Conservation (phyloP, 2,113 vertebrate species). For the Syngnathoides biaculeatus region DNA sequence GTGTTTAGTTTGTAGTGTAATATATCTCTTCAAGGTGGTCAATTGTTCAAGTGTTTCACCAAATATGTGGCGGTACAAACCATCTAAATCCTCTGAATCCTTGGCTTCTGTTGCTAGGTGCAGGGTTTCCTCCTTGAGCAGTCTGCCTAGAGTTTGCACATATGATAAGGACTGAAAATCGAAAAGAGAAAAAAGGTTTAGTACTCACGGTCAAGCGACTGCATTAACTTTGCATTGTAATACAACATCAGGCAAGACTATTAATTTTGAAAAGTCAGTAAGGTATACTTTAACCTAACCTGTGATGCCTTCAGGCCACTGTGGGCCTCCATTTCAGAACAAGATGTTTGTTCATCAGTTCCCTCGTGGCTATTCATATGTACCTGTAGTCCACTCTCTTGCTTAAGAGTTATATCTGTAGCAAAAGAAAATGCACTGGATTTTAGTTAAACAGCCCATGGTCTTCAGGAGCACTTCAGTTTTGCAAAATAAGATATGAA, state of each 20-base stretch:
- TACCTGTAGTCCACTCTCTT: conserved; percentile 50
- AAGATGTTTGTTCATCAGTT: conserved; percentile 17
- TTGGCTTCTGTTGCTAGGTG: conserved; percentile 30
- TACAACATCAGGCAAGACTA: neutral
- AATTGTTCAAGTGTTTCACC: neutral
- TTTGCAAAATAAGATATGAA: no score
- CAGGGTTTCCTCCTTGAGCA: conserved; percentile 64
- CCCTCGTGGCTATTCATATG: conserved; percentile 34
- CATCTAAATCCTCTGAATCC: conserved; percentile 53
- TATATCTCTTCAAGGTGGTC: neutral
- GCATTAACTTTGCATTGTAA: neutral
- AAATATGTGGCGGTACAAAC: conserved; percentile 37
- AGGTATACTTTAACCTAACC: conserved; percentile 17
- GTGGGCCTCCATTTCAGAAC: conserved; percentile 11
- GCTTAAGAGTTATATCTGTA: conserved; percentile 57
- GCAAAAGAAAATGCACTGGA: neutral
- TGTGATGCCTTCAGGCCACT: conserved; percentile 3
- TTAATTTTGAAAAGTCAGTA: no score
- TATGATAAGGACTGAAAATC: conserved; percentile 32
- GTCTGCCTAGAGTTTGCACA: conserved; percentile 48
- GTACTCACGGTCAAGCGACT: neutral
- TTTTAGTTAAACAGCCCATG: neutral
- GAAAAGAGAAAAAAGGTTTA: conserved; percentile 9
- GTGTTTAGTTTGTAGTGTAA: neutral
- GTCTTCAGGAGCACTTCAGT: neutral